phyloP scores from a whole-genome alignment of 2,888 invertebrate species.

The Cantharis rustica region DNA sequence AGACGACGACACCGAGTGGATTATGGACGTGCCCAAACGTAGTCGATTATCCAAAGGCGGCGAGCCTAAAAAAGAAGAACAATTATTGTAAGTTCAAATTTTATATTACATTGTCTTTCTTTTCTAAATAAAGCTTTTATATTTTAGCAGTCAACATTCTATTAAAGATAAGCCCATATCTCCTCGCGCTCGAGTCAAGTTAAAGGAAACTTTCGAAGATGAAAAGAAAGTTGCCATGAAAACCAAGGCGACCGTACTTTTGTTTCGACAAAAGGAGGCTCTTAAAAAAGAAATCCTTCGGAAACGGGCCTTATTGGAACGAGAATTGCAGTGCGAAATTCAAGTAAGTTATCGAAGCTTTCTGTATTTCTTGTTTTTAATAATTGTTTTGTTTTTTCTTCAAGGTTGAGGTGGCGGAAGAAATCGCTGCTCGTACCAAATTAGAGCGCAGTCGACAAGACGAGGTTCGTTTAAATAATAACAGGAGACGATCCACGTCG shows the following conservation, averaged over 20 bases:
- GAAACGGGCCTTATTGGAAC: slow-evolving; percentile 85
- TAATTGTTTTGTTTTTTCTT: background rate
- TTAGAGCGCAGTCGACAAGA: slow-evolving; percentile 69
- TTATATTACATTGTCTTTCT: background rate
- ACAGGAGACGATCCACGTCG: slow-evolving; percentile 59
- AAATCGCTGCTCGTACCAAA: slow-evolving; percentile 72
- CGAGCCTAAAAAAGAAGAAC: slow-evolving; percentile 48
- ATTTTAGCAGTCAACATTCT: slow-evolving; percentile 22
- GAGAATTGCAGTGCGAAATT: slow-evolving; percentile 88
- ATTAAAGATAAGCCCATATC: slow-evolving; percentile 47
- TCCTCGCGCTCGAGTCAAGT: slow-evolving; percentile 48
- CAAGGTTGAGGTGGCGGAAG: slow-evolving; percentile 75
- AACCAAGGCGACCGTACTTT: slow-evolving; percentile 71
- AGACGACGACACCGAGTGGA: slow-evolving; percentile 53
- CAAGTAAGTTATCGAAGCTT: slow-evolving; percentile 60
- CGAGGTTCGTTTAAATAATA: slow-evolving; percentile 63
- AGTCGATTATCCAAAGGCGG: slow-evolving; percentile 43
- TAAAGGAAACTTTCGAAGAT: slow-evolving; percentile 57
- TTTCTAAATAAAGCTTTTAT: background rate
- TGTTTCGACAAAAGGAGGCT: slow-evolving; percentile 87
- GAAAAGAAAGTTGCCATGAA: slow-evolving; percentile 62
- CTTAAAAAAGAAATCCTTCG: slow-evolving; percentile 92
- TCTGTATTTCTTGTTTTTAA: background rate
- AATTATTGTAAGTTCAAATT: slow-evolving; percentile 45
- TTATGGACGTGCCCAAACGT: slow-evolving; percentile 58